Conservation (phyloP, 2,888 invertebrate genomes). For the Geophilus truncorum region DNA sequence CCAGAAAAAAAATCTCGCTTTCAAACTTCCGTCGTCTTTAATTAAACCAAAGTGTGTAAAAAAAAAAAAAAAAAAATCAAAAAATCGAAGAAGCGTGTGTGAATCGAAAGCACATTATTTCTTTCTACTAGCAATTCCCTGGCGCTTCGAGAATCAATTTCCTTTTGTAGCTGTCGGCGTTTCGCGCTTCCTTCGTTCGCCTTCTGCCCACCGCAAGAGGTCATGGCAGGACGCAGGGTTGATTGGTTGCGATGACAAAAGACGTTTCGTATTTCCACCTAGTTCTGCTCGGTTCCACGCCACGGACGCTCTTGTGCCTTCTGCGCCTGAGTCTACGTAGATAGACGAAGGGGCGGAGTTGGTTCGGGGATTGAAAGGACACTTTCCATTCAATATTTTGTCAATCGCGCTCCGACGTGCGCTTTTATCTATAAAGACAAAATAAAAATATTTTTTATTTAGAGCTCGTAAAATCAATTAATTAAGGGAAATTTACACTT, state of each 20-base stretch:
- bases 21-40: not conserved
- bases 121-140: not conserved
- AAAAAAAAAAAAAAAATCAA: not conserved
- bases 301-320: conserved; percentile 11
- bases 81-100: not conserved
- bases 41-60: not conserved
- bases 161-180: not conserved
- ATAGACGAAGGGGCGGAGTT: conserved; percentile 12
- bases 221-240: not conserved
- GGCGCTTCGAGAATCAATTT: not conserved
- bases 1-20: no score
- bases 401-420: not conserved
- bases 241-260: not conserved
- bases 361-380: not conserved
- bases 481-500: not conserved
- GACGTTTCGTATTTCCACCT: conserved; percentile 16
- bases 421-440: no score
- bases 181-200: not conserved
- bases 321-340: not conserved
- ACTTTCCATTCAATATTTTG: not conserved
- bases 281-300: conserved; percentile 14
- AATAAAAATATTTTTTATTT: no score
- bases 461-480: no score
- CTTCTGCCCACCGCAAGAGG: not conserved
- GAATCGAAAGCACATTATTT: not conserved